Percentiles rank a stretch among this genome's conserved stretches.
phyloP scores from a whole-genome alignment of 1,140 invertebrate species.

The Drepana arcuata region DNA sequence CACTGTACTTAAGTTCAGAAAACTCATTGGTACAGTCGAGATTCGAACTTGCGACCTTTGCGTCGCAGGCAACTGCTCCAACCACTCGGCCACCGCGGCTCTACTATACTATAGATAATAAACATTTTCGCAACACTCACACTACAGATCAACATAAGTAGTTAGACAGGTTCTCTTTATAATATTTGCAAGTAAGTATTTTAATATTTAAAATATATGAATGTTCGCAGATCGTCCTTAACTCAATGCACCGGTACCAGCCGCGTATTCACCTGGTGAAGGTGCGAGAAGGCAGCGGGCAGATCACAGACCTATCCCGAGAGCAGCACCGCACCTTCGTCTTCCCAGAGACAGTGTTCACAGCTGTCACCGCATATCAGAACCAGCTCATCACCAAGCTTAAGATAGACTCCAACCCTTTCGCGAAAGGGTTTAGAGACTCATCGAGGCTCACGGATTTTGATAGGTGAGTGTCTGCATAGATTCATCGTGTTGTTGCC shows the following conservation, averaged over 20 bases:
- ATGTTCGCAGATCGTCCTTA: constrained; percentile 91
- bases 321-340: constrained; percentile 90
- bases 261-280: constrained; percentile 94
- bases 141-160: too few relatives aligned
- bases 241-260: constrained; percentile 99
- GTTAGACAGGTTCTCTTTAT: too few relatives aligned
- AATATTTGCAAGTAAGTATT: constrained; percentile 1
- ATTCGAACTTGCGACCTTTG: too few relatives aligned
- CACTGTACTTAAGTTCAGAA: too few relatives aligned
- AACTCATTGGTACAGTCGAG: too few relatives aligned
- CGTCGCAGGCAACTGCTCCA: too few relatives aligned
- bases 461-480: constrained; percentile 74
- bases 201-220: constrained; percentile 9
- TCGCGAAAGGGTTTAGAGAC: constrained; percentile 95
- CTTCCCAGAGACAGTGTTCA: constrained; percentile 97
- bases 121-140: too few relatives aligned
- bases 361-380: constrained; percentile 98
- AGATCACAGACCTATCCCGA: constrained; percentile 82
- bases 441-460: constrained; percentile 94
- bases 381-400: constrained; percentile 96
- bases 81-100: too few relatives aligned
- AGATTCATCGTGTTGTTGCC: neutral
- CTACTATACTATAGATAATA: too few relatives aligned
- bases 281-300: constrained; percentile 68
- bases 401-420: constrained; percentile 96